Base-by-base conservation (phyloP, 2,888 invertebrate genomes). In the Leptinotarsa tumamoca region DNA sequence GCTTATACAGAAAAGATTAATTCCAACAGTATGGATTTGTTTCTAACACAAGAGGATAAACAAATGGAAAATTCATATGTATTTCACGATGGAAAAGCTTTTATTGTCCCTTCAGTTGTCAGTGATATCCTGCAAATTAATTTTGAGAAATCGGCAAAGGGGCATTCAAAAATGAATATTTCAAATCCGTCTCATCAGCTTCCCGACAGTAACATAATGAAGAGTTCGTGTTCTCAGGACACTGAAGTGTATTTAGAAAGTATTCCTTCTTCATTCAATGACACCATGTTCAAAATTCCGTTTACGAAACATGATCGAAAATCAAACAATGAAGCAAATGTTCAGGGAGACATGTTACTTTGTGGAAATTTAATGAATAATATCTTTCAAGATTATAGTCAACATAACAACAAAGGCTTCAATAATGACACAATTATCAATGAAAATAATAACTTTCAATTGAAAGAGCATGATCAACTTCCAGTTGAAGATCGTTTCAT, bases 241-340 rank as follows among this genome's bases (percentile, higher is more conserved):
- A 33, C 63, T 63, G 63, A 63, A 33, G 43, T 63, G 13, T 63
- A 63, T 63, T 17, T 63, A 5, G 63, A 63, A 63, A 63, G 63
- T 43, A 33, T 27, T 13, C 10, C 27, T 63, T n/a, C 43, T 10
- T 27, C 63, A 18, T 63, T n/a, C 5, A 1, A 63, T 63, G 13
- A 63, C 33, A 33, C n/a, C n/a, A 18, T 63, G n/a, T 63, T 63
- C 43, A 63, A 63, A 63, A 18, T 63, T 3, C 63, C 63, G 33
- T 15, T 43, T 4, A 13, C 17, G 18, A 63, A 33, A 17, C n/a
- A 63, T n/a, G 33, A 63, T 4, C 15, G 17, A 43, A 63, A 63
- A 17, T 18, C 14, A 3, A 63, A 63, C 10, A 43, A 43, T 43
- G 43, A 43, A 43, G 13, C 10, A 43, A 43, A 10, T 43, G 43